Evolutionary conservation across 1,140 invertebrate species (phyloP), one percentile per base, ranked within the genome.

Genomic region (Mercenaria mercenaria): DNA sequence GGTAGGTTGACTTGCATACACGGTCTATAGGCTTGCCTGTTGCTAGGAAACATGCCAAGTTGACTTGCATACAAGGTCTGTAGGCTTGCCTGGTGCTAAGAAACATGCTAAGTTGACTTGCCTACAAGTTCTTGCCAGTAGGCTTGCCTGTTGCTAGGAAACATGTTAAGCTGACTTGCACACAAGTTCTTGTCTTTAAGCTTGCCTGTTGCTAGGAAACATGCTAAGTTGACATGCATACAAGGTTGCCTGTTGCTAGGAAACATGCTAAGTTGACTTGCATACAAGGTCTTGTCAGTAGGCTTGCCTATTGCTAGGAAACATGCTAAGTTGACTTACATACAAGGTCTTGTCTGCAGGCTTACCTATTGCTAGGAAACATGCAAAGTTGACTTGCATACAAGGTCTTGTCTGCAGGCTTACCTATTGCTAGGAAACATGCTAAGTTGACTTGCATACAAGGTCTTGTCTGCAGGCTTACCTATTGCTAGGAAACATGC

Each of bases 131-230:
- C 97, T 84, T 99, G 59, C 97, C 97, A 83, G 97, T 97, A 4
- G 98, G 98, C 1, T 96, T 99, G 23, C 98, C 98, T 11, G 96
- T 99, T 26, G 98, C 99, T 10, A 97, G 98, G 91, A 97, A 97
- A 91, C 96, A 98, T 94, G 93, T 96, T 96, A 91, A 91, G 94
- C 97, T 47, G n/a, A n/a, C n/a, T n/a, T n/a, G n/a, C n/a, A n/a
- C n/a, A n/a, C n/a, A n/a, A n/a, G 99, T 97, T 99, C n/a, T 96
- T 99, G 59, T 97, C 97, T 84, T 97, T 97, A 4, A 98, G 98
- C 1, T 96, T 99, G 23, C 98, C 98, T 11, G 96, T 99, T 26
- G 98, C 99, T 10, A 97, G 98, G 91, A 97, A 97, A 91, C 96
- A 98, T 94, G 93, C 96, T 96, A 91, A 91, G 94, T 97, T 47